Evolutionary conservation across 2,113 vertebrate species (phyloP), one percentile per base, ranked within the genome.

Genomic region (Pseudorhombus dupliciocellatus): DNA sequence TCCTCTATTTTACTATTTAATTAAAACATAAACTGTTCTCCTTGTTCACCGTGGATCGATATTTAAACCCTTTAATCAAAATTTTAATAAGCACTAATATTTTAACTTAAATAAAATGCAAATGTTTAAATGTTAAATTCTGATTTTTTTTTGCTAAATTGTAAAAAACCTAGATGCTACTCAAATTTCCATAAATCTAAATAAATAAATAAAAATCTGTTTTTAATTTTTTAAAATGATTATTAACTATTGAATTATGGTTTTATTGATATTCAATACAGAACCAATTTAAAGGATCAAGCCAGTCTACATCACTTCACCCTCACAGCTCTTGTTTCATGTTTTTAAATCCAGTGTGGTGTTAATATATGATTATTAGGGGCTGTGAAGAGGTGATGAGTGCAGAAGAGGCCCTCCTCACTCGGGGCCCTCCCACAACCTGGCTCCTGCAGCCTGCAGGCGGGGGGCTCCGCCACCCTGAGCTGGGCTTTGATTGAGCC

Each of bases 401-500:
- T 76, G 84, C 77, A 21, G 76, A 52, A 21, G 75, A 80, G 91
- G 91, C 81, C 89, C 86, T 75, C 40, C 21, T 62, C 18, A 42
- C 8, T 51, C 34, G 9, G 34, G 53, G 73, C 67, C 81, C 68
- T 62, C 72, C 72, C 81, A 55, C 60, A 65, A 62, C 18, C 42
- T 6, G 42, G 42, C 46, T 61, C 73, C 60, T 68, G 58, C 80
- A 75, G 81, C 71, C 66, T 11, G 34, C 40, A 34, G 68, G 61
- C 76, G 20, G 74, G 70, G 84, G 94, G 91, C 93, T 93, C 61
- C 9, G 21, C 48, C 64, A 91, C 91, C 92, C 92, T 89, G 52
- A 91, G 90, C 84, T 91, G 89, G 61, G 91, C 93, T 94, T 87
- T 92, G 92, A 93, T 93, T 91, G 89, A 94, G 91, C 91, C 93